Percentiles rank a stretch among this genome's conserved stretches.
phyloP scores from a whole-genome alignment of 2,797 vertebrate genomes.

The Octomys mimax region DNA sequence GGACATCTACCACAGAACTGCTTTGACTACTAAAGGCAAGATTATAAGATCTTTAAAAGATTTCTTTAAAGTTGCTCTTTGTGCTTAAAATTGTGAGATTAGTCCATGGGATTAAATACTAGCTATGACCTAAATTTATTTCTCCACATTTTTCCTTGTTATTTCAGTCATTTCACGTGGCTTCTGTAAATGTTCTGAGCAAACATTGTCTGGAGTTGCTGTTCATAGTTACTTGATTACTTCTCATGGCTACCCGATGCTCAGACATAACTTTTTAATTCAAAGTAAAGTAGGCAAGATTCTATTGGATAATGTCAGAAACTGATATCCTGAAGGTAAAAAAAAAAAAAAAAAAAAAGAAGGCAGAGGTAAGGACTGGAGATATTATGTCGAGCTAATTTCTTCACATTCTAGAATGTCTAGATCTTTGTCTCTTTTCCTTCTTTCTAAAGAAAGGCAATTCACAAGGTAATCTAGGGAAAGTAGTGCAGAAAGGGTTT shows the following conservation, averaged over 20 bases:
- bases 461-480: not conserved
- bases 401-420: not conserved
- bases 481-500: not conserved
- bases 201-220: not conserved
- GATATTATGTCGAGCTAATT: not conserved
- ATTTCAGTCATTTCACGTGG: not conserved
- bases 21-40: not conserved
- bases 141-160: not conserved
- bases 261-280: not conserved
- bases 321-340: not conserved
- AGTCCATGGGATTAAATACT: not conserved
- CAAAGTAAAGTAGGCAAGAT: not conserved
- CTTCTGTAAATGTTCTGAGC: not conserved
- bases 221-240: not conserved
- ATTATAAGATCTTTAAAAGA: not conserved
- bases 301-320: not conserved
- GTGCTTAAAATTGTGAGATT: not conserved
- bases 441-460: not conserved
- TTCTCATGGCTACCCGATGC: not conserved
- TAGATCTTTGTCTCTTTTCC: not conserved
- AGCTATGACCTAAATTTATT: not conserved
- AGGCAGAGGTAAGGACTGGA: accelerated
- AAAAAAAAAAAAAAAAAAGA: not conserved
- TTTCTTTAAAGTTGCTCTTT: not conserved
- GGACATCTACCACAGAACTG: not conserved